A percentile compares a stretch with the other conserved stretches of the same genome.
Conservation (phyloP, 2,888 invertebrate genomes). For the Epirrhoe tristata region DNA sequence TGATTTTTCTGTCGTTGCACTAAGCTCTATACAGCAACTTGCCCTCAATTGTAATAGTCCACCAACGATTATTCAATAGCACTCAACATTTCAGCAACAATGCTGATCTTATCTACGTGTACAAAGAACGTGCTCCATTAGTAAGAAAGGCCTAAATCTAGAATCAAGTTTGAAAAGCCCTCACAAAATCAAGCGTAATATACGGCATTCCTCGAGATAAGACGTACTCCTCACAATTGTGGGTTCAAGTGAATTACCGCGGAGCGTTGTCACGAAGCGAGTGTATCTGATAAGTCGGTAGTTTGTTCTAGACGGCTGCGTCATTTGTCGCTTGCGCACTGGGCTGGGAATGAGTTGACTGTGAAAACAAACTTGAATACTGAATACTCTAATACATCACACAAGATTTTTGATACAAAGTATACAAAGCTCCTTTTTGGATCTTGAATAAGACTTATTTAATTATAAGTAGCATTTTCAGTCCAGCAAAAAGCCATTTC, state of each 20-base stretch:
- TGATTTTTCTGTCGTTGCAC: no score
- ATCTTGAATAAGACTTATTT: no score
- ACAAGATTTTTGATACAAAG: no score
- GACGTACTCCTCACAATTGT: slow-evolving; percentile 40
- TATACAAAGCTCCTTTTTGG: no score
- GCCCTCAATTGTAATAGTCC: no score
- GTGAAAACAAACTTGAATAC: neutral
- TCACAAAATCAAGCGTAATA: slow-evolving; percentile 20
- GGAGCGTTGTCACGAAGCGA: slow-evolving; percentile 74
- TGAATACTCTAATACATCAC: no score
- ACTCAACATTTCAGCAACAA: neutral
- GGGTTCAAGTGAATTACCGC: slow-evolving; percentile 59
- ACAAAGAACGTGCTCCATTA: neutral
- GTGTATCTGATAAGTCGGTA: slow-evolving; percentile 81
- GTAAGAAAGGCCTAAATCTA: neutral
- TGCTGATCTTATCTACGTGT: no score
- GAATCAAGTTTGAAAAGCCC: slow-evolving; percentile 8
- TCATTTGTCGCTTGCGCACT: slow-evolving; percentile 74
- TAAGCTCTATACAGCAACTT: no score
- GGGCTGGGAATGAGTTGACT: slow-evolving; percentile 20
- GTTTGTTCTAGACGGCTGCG: slow-evolving; percentile 76
- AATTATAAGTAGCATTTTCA: no score
- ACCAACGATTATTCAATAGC: neutral
- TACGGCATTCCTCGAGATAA: slow-evolving; percentile 31
- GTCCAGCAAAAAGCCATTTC: no score